A percentile compares a stretch with the other conserved stretches of the same genome.
Evolutionary conservation across 1,140 invertebrate species (phyloP).

Genomic region (Fopius arisanus): DNA sequence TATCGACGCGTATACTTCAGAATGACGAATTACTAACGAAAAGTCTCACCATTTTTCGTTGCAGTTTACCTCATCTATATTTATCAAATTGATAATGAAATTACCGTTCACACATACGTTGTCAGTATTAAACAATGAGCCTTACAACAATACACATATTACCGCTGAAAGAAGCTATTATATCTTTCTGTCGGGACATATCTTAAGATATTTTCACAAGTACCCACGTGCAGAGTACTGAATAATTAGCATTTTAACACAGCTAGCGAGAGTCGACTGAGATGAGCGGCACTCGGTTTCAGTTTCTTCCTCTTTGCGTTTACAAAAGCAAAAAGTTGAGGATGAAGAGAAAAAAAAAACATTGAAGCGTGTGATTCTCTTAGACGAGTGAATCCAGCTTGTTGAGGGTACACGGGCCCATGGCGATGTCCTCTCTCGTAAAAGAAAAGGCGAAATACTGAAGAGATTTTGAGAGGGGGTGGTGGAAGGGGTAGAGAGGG

Average conservation of each 20-base stretch:
- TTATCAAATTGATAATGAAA: too few species aligned
- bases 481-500: slow-evolving; percentile 22
- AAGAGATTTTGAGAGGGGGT: slow-evolving; percentile 15
- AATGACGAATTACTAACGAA: too few species aligned
- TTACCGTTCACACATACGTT: too few species aligned
- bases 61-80: too few species aligned
- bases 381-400: slow-evolving; percentile 8
- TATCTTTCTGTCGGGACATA: background rate
- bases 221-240: background rate
- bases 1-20: too few species aligned
- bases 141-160: background rate
- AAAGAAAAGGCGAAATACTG: slow-evolving; percentile 18
- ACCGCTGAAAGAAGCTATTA: background rate
- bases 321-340: slow-evolving; percentile 28
- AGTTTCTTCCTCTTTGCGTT: slow-evolving; percentile 1
- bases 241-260: slow-evolving; percentile 48
- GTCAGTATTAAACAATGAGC: background rate
- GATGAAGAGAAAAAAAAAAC: slow-evolving; percentile 34
- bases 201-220: background rate
- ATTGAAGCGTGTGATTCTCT: background rate
- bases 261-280: slow-evolving; percentile 10
- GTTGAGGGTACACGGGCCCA: slow-evolving; percentile 10
- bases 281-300: slow-evolving; percentile 16
- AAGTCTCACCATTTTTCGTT: too few species aligned
- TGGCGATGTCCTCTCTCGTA: slow-evolving; percentile 21